A percentile compares a stretch with the other conserved stretches of the same genome.
These are phyloP conservation scores for Chiloscyllium punctatum DNA, from an alignment of 2,797 vertebrate species.

Conservation along the genomic window DNA sequence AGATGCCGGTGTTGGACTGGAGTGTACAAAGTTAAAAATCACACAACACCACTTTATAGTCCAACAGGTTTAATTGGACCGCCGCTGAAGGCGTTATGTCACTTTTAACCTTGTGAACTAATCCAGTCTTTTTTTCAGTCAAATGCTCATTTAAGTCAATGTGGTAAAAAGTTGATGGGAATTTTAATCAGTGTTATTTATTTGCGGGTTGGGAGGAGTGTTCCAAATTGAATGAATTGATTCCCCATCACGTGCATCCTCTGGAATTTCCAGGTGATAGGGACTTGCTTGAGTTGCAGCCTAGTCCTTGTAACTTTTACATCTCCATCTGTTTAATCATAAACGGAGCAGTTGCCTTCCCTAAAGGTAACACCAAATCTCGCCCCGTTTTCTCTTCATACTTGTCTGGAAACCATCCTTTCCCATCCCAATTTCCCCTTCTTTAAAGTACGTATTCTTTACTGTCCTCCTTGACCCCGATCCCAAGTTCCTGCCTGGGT, in stretches of 20 bases:
- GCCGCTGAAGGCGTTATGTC: no score
- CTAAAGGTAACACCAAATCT: not conserved
- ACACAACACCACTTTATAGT: no score
- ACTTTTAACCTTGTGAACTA: no score
- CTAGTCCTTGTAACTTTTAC: not conserved
- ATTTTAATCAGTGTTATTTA: not conserved
- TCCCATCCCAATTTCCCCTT: not conserved
- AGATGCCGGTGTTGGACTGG: no score
- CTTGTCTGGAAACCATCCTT: not conserved
- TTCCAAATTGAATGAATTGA: not conserved
- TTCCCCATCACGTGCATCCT: not conserved
- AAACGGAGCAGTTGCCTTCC: not conserved
- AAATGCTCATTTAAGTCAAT: not conserved
- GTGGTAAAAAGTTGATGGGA: not conserved
- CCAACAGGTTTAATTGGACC: no score
- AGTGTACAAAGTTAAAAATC: no score
- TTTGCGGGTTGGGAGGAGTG: not conserved
- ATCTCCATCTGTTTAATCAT: not conserved
- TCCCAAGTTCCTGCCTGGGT: not conserved
- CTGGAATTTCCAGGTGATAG: not conserved
- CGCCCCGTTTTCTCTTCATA: not conserved
- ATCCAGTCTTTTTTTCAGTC: not conserved
- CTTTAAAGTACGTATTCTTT: not conserved
- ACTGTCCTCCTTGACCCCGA: not conserved
- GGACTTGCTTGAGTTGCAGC: not conserved